Evolutionary conservation across 2,888 invertebrate species (phyloP).

Genomic region (Sisyra nigra): DNA sequence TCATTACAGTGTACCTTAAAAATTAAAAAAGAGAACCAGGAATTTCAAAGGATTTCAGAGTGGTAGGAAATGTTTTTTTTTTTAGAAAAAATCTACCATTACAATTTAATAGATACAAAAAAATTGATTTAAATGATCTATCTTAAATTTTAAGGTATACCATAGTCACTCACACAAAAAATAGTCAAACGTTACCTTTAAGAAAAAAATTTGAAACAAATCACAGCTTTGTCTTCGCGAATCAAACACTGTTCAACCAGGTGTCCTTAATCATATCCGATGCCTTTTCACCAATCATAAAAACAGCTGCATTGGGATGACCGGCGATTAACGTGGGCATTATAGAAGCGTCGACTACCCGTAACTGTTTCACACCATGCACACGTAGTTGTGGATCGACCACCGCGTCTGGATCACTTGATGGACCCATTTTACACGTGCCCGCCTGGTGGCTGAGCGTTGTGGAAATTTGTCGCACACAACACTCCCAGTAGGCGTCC

Average conservation of each 20-base stretch:
- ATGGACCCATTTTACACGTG: slow-evolving; percentile 33
- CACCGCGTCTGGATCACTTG: slow-evolving; percentile 25
- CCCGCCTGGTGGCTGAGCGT: slow-evolving; percentile 51
- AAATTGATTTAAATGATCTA: too few species aligned
- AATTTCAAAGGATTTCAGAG: too few species aligned
- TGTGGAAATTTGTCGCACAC: slow-evolving; percentile 49
- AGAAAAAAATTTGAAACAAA: too few species aligned
- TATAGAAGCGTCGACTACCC: slow-evolving; percentile 41
- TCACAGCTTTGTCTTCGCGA: not conserved
- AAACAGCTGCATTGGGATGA: slow-evolving; percentile 36
- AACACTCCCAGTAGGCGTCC: slow-evolving; percentile 60
- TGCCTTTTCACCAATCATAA: slow-evolving; percentile 43
- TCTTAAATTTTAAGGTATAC: too few species aligned
- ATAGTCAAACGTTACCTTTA: too few species aligned
- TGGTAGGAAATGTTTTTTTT: too few species aligned
- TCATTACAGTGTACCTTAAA: too few species aligned
- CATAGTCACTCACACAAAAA: too few species aligned
- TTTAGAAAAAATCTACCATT: too few species aligned
- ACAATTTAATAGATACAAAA: too few species aligned
- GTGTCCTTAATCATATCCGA: slow-evolving; percentile 34
- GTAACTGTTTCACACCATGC: slow-evolving; percentile 31
- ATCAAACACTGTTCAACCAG: slow-evolving; percentile 18
- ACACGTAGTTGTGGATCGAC: slow-evolving; percentile 31
- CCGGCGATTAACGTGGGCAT: slow-evolving; percentile 39
- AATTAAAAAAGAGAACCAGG: too few species aligned